phyloP scores from a whole-genome alignment of 2,888 invertebrate species.

The Laspeyria flexula region DNA sequence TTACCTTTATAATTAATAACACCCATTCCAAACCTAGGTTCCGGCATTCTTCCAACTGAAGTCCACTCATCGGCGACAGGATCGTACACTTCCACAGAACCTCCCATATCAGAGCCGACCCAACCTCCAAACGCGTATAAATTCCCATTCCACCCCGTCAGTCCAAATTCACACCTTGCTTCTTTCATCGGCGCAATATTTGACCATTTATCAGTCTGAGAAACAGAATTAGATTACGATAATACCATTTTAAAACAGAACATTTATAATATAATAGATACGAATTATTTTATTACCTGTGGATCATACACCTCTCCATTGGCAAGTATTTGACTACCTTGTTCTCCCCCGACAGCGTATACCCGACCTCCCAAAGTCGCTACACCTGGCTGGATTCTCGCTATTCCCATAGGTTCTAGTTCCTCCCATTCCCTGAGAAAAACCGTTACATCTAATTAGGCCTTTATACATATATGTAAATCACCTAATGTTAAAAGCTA shows the following conservation, averaged over 20 bases:
- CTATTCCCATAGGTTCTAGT: conserved; percentile 92
- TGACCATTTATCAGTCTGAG: conserved; percentile 85
- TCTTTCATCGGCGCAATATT: conserved; percentile 91
- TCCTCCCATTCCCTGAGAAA: conserved; percentile 90
- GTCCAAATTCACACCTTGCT: conserved; percentile 95
- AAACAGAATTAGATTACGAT: conserved; percentile 25
- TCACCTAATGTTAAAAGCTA: too few species aligned
- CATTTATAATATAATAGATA: neutral
- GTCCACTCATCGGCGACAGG: conserved; percentile 92
- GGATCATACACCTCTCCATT: conserved; percentile 95
- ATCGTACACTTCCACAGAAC: conserved; percentile 95
- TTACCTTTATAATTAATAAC: conserved; percentile 94
- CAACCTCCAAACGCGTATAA: conserved; percentile 97
- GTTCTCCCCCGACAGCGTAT: conserved; percentile 96
- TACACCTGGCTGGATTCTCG: conserved; percentile 95
- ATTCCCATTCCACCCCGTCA: conserved; percentile 93
- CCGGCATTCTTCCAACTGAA: conserved; percentile 91
- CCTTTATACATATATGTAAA: too few species aligned
- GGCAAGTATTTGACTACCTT: conserved; percentile 94
- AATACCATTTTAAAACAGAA: neutral
- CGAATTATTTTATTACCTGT: conserved; percentile 73
- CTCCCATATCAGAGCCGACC: conserved; percentile 96
- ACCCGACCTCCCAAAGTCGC: conserved; percentile 94
- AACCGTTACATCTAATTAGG: too few species aligned
- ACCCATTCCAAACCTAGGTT: conserved; percentile 96